Base-by-base conservation (phyloP, 2,888 invertebrate species). In the Coleophora deauratella region DNA sequence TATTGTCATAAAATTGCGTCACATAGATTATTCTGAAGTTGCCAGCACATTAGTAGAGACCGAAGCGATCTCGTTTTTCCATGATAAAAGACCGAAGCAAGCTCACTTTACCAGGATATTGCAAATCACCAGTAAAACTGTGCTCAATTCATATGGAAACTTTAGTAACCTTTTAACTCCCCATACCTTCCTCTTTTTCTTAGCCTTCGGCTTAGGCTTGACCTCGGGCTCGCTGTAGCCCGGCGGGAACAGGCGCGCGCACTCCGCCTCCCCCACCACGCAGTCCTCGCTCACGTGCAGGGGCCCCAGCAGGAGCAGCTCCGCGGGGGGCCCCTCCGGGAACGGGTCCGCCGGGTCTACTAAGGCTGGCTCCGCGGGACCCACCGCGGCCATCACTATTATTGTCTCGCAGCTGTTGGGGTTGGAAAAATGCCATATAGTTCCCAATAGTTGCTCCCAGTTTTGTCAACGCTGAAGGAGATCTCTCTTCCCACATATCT, bases 221-320 rank as follows among this genome's bases (percentile, higher is more conserved):
- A 73, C 79, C 37, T 88, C 87, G 0, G 84, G 85, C 35, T 75
- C 86, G 49, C 87, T 88, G 63, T 89, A 91, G 1, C 87, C 90
- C 1, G 87, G 80, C 0, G 93, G 92, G 71, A 94, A 94, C 84
- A 92, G 91, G 42, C 86, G 65, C 2, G 79, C 72, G 41, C 91
- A 89, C 56, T 94, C 92, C 37, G 78, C 74, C 27, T 78, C 82
- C 0, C 93, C 93, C 28, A 86, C 75, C 2, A 89, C 89, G 0
- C 88, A 80, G 60, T 92, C 91, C 7, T 87, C 86, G 58, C 92
- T 92, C 15, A 91, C 88, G 63, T 91, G 91, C 13, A 90, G 84
- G 0, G 94, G 92, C 0, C 90, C 90, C 35, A 91, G 84, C 13
- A 88, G 81, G 3, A 88, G 76, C 49, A 94, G 88, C 1, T 87